A percentile compares a stretch with the other conserved stretches of the same genome.
These are phyloP conservation scores for Alosa alosa DNA, from an alignment of 2,113 vertebrate genomes.

Conservation along the genomic window DNA sequence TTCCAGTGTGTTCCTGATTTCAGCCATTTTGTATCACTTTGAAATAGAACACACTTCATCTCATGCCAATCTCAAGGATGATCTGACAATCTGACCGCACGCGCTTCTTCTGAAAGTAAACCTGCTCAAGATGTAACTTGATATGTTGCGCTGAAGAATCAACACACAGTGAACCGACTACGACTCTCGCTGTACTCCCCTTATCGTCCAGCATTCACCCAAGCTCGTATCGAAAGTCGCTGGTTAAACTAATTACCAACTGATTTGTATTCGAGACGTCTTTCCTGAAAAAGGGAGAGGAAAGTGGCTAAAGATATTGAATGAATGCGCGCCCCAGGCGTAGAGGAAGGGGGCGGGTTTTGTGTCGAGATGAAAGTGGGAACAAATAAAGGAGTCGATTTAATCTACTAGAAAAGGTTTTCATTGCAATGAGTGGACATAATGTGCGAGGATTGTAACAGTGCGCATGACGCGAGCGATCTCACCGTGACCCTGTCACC, in stretches of 20 bases:
- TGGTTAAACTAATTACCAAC: slow-evolving; percentile 66
- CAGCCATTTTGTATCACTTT: background rate
- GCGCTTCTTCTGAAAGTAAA: background rate
- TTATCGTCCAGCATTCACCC: slow-evolving; percentile 45
- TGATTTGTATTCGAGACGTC: slow-evolving; percentile 76
- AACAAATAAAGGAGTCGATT: slow-evolving; percentile 94
- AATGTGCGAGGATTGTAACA: slow-evolving; percentile 79
- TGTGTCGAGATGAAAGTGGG: slow-evolving; percentile 91
- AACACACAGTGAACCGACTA: background rate
- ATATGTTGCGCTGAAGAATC: background rate
- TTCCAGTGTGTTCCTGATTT: background rate
- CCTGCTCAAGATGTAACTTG: background rate
- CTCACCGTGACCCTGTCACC: slow-evolving; percentile 73
- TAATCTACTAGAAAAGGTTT: slow-evolving; percentile 88
- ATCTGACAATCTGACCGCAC: background rate
- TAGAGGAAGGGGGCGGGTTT: slow-evolving; percentile 83
- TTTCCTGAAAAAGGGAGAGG: slow-evolving; percentile 48
- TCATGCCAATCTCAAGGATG: background rate
- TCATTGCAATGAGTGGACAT: slow-evolving; percentile 72
- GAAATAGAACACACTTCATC: background rate
- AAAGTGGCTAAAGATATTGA: slow-evolving; percentile 51
- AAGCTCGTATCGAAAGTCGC: slow-evolving; percentile 56
- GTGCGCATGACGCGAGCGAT: slow-evolving; percentile 73
- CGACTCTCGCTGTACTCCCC: background rate
- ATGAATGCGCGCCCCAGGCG: slow-evolving; percentile 65